Evolutionary conservation across 2,888 invertebrate genomes (phyloP), one percentile per base, ranked within the genome.

Genomic region (Phlogophora meticulosa): DNA sequence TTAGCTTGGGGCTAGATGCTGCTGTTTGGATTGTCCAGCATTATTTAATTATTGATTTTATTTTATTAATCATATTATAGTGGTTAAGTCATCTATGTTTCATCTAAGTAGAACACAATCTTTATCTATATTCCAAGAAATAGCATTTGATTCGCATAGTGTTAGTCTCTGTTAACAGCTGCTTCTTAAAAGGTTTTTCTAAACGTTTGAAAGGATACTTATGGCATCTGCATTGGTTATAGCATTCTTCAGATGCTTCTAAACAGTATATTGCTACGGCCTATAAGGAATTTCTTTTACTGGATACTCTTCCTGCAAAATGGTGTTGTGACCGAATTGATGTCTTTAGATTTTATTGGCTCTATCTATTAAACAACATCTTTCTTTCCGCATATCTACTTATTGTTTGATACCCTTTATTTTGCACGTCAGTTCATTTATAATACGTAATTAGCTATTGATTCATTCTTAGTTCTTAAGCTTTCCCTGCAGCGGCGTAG

Each of bases 261-360:
- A 15, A 22, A 36, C 43, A 60, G n/a, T 57, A 48, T 48, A 48
- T 34, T 62, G 45, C 15, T 24, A 55, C 11, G n/a, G 20, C 15
- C 20, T 52, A 45, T 59, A 59, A 71, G 49, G 32, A 71, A 63
- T 9, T 7, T 3, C 53, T 28, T 53, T 42, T 10, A 45, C 53
- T 32, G 9, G 34, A 24, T 42, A 60, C 36, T 57, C 66, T 77
- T 53, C 9, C 40, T 57, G 20, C 24, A 22, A 42, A 56, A 73
- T 58, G 45, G 40, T 57, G 49, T 36, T 51, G 46, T 69, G 46
- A 57, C 57, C 48, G 38, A 49, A 34, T 62, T 52, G 53, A 63
- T 45, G 56, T 46, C 40, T 22, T 53, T 22, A 52, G 22, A 56
- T 52, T 60, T 36, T 76, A 73, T 51, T 36, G 36, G 20, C 10